phyloP scores from a whole-genome alignment of 53 echinoderm and acorn worm genomes.

The Patiria pectinifera region DNA sequence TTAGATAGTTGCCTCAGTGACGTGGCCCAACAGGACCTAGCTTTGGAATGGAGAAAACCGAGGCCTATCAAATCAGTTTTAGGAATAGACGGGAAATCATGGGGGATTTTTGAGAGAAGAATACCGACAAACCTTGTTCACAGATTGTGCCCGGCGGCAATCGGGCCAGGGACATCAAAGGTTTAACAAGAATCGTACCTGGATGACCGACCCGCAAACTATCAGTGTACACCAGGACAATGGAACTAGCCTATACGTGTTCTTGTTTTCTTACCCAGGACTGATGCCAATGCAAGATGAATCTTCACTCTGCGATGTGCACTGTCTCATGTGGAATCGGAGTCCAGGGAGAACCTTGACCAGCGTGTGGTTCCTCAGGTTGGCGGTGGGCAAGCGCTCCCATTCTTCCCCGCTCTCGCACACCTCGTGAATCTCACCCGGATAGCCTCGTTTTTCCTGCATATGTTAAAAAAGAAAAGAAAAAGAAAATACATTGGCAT shows the following conservation, averaged over 20 bases:
- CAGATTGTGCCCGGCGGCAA: not conserved
- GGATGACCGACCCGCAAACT: no score
- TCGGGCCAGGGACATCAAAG: not conserved
- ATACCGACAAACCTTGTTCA: not conserved
- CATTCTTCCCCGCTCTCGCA: constrained; percentile 3
- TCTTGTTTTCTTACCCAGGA: not conserved
- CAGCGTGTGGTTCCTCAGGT: not conserved
- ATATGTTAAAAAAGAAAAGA: not conserved
- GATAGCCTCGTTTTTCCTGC: constrained; percentile 2
- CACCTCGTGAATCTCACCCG: not conserved
- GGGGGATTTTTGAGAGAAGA: not conserved
- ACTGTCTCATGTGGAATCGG: constrained; percentile 1
- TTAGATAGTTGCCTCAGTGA: not conserved
- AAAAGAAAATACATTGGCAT: not conserved
- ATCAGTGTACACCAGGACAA: not conserved
- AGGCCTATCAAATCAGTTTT: not conserved
- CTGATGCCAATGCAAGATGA: not conserved
- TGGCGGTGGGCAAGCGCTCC: not conserved
- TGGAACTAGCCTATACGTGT: not conserved
- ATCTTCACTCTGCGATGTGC: not conserved
- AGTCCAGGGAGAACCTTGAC: constrained; percentile 1
- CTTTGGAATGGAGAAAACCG: not conserved
- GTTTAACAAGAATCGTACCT: not conserved
- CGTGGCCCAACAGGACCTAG: not conserved
- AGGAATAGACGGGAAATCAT: not conserved